A percentile compares a stretch with the other conserved stretches of the same genome.
phyloP scores from a whole-genome alignment of 2,113 vertebrate species.

The Furnarius figulus region DNA sequence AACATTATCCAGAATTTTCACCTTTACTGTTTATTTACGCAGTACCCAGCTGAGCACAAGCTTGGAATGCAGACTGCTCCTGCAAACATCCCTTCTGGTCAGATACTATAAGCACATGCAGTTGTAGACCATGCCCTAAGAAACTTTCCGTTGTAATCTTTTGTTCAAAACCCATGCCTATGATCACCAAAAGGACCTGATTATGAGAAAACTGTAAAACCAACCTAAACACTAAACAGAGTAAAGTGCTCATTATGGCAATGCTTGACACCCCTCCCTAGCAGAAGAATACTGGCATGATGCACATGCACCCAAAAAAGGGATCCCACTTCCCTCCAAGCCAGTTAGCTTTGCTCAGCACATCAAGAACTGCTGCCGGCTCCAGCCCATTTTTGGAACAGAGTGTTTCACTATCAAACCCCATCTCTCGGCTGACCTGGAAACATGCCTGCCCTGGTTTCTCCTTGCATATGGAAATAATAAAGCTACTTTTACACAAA shows the following conservation, averaged over 20 bases:
- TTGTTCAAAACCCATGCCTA: neutral
- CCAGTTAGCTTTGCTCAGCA: neutral
- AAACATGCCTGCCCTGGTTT: neutral
- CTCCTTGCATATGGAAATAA: slow-evolving; percentile 3
- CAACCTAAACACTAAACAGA: neutral
- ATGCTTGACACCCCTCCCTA: neutral
- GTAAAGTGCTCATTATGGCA: neutral
- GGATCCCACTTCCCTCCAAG: neutral
- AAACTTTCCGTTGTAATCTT: neutral
- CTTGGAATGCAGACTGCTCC: neutral
- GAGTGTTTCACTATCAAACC: neutral
- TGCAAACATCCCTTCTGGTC: neutral
- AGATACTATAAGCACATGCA: neutral
- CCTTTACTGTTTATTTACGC: slow-evolving; percentile 11
- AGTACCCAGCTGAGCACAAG: neutral
- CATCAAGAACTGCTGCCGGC: neutral
- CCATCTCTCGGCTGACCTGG: slow-evolving; percentile 29
- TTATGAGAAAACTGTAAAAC: neutral
- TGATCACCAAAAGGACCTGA: neutral
- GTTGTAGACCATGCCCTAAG: neutral
- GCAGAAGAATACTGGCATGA: neutral
- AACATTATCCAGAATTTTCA: neutral
- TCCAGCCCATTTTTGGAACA: slow-evolving; percentile 43
- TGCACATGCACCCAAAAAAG: neutral
- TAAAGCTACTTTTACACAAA: slow-evolving; percentile 37